These are phyloP conservation scores for Actinemys pallida DNA, from an alignment of 2,113 vertebrate species.

Conservation along the genomic window DNA sequence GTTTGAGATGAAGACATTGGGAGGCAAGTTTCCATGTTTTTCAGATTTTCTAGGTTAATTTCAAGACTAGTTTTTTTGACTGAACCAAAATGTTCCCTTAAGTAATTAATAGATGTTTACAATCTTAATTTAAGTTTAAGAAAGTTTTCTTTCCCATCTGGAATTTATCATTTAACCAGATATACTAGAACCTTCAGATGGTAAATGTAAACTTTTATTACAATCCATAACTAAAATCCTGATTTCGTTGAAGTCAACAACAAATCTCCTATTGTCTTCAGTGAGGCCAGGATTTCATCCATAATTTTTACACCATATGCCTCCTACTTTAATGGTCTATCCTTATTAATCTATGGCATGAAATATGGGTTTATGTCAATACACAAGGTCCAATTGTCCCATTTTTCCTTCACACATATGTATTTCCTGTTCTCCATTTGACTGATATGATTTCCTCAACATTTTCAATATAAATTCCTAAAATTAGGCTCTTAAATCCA, in stretches of 20 bases:
- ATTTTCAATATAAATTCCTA: neutral
- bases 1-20: neutral
- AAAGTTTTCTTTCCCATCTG: neutral
- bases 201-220: neutral
- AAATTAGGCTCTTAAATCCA: neutral
- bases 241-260: neutral
- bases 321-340: neutral
- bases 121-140: neutral
- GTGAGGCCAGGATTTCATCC: neutral
- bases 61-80: neutral
- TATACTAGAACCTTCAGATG: neutral
- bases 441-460: neutral
- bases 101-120: neutral
- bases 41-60: neutral
- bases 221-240: neutral
- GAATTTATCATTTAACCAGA: neutral
- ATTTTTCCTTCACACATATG: neutral
- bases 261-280: neutral
- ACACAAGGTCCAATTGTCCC: neutral
- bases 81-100: neutral
- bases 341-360: neutral
- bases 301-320: neutral
- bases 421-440: neutral
- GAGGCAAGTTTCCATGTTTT: neutral
- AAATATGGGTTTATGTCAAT: neutral